Evolutionary conservation across 1,140 invertebrate species (phyloP).

Genomic region (Diploscapter pachys): DNA sequence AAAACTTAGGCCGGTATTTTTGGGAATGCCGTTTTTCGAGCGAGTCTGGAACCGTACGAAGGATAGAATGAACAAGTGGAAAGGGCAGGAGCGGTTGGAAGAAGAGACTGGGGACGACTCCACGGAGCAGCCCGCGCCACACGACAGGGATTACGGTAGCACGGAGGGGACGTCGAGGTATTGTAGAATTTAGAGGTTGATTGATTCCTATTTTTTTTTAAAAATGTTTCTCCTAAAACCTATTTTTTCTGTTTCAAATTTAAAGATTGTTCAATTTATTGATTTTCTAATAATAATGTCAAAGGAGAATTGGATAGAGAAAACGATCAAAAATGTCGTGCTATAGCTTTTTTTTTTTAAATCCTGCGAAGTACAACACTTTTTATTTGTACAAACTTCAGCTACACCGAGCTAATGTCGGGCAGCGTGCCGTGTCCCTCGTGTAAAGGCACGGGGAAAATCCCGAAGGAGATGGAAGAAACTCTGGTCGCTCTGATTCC

Average conservation of each 20-base stretch:
- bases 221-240: neutral
- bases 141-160: too few relatives aligned
- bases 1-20: too few relatives aligned
- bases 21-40: too few relatives aligned
- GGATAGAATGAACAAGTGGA: too few relatives aligned
- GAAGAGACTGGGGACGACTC: too few relatives aligned
- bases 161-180: too few relatives aligned
- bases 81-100: too few relatives aligned
- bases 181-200: too few relatives aligned
- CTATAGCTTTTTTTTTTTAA: too few relatives aligned
- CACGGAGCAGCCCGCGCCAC: too few relatives aligned
- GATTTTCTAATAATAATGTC: neutral
- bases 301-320: neutral
- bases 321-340: neutral
- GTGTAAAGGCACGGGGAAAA: constrained; percentile 59
- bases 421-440: constrained; percentile 60
- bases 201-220: too few relatives aligned
- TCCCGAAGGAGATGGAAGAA: constrained; percentile 59
- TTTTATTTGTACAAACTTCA: neutral
- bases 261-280: neutral
- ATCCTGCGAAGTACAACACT: neutral
- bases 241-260: neutral
- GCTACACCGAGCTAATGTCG: constrained; percentile 52
- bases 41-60: too few relatives aligned
- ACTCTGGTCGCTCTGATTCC: constrained; percentile 60